Percentiles rank a stretch among this genome's conserved stretches.
phyloP scores from a whole-genome alignment of 1,140 invertebrate species.

The Nylanderia fulva region DNA sequence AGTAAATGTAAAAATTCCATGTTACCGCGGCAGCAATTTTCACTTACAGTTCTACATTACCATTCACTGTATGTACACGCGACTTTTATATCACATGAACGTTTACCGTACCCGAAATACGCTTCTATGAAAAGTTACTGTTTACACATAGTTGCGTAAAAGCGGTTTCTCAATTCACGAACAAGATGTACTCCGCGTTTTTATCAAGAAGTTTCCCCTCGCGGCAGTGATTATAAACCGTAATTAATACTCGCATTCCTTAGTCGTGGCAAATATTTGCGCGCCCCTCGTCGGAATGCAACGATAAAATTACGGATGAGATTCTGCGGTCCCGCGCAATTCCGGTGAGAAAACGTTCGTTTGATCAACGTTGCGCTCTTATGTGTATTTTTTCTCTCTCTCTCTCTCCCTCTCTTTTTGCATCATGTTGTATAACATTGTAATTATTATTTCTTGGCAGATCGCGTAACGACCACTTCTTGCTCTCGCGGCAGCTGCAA shows the following conservation, averaged over 20 bases:
- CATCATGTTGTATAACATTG: background rate
- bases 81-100: background rate
- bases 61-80: background rate
- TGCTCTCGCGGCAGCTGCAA: constrained; percentile 10
- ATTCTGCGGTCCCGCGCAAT: constrained; percentile 18
- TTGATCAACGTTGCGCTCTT: constrained; percentile 12
- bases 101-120: background rate
- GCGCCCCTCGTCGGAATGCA: constrained; percentile 1
- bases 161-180: background rate
- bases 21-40: constrained; percentile 15
- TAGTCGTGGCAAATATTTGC: constrained; percentile 26
- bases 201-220: background rate
- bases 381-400: background rate
- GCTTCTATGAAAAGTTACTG: constrained; percentile 14
- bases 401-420: background rate
- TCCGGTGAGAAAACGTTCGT: constrained; percentile 16
- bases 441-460: constrained; percentile 51
- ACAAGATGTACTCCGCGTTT: background rate
- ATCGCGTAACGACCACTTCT: constrained; percentile 32
- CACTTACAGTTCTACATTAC: constrained; percentile 25
- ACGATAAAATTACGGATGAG: constrained; percentile 25
- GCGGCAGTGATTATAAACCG: constrained; percentile 30
- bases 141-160: background rate
- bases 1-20: background rate
- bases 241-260: constrained; percentile 32